Percentiles rank a stretch among this genome's conserved stretches.
Conservation (phyloP, 2,113 vertebrate genomes). For the Ornithorhynchus anatinus region DNA sequence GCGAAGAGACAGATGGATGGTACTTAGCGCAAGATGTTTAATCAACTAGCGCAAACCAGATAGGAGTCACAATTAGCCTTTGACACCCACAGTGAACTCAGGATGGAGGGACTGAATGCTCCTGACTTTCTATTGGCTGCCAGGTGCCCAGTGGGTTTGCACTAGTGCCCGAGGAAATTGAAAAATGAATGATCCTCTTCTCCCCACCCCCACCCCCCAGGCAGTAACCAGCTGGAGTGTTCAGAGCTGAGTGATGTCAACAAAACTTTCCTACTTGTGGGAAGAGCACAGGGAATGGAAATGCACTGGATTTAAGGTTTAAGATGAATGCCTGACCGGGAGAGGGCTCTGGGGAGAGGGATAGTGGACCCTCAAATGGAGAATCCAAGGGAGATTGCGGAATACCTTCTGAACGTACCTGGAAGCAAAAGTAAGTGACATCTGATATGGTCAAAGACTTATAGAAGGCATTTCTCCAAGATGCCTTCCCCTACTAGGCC, state of each 20-base stretch:
- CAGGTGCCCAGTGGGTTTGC: slow-evolving; percentile 9
- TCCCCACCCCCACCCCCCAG: not conserved
- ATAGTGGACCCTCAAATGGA: too few relatives aligned
- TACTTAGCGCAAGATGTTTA: slow-evolving; percentile 27
- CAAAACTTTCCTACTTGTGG: not conserved
- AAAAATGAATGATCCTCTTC: slow-evolving; percentile 11
- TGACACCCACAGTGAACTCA: slow-evolving; percentile 41
- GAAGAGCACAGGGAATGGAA: not conserved
- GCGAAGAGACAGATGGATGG: slow-evolving; percentile 20
- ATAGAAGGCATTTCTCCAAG: too few relatives aligned
- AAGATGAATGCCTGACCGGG: too few relatives aligned
- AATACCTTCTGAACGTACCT: too few relatives aligned
- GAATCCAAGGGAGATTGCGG: too few relatives aligned
- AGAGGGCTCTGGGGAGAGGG: too few relatives aligned
- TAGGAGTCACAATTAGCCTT: slow-evolving; percentile 44
- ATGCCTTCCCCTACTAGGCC: too few relatives aligned
- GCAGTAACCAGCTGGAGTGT: not conserved
- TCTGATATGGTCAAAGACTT: too few relatives aligned
- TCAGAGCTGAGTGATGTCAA: not conserved
- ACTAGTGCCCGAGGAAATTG: slow-evolving; percentile 5
- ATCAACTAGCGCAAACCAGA: slow-evolving; percentile 46
- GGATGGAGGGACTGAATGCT: slow-evolving; percentile 35
- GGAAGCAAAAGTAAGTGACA: too few relatives aligned
- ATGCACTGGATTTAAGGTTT: not conserved
- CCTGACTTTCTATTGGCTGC: slow-evolving; percentile 31